Percentiles rank a stretch among this genome's conserved stretches.
Evolutionary conservation across 2,888 invertebrate genomes (phyloP).

Genomic region (Selenia dentaria): DNA sequence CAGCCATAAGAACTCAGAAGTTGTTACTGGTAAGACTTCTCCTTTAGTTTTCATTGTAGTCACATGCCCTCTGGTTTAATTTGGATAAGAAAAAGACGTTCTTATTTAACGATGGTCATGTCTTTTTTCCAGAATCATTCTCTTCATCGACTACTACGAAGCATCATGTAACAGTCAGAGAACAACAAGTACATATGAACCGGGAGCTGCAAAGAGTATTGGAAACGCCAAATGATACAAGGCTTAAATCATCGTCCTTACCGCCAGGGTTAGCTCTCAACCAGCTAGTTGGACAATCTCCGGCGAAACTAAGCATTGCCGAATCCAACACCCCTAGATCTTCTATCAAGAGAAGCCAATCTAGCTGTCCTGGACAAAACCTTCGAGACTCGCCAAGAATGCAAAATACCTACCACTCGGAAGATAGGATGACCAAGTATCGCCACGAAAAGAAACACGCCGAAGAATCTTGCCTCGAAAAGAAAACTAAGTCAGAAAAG

Average conservation of each 20-base stretch:
- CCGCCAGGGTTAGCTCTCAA: conserved; percentile 85
- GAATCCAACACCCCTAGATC: conserved; percentile 70
- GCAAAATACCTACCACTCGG: conserved; percentile 59
- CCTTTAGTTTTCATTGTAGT: too few relatives aligned
- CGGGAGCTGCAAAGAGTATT: conserved; percentile 69
- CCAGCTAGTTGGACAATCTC: conserved; percentile 75
- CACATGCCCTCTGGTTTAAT: too few relatives aligned
- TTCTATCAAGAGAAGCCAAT: conserved; percentile 79
- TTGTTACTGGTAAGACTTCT: conserved; percentile 69
- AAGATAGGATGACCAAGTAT: conserved; percentile 64
- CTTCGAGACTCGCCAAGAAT: conserved; percentile 65
- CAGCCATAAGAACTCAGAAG: conserved; percentile 71
- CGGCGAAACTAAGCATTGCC: conserved; percentile 80
- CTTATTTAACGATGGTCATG: neutral
- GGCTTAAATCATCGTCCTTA: conserved; percentile 86
- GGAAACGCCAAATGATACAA: conserved; percentile 77
- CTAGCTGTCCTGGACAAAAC: conserved; percentile 76
- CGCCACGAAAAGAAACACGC: conserved; percentile 68
- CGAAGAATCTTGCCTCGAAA: conserved; percentile 78
- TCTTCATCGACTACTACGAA: conserved; percentile 81
- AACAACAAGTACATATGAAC: conserved; percentile 67
- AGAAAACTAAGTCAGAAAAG: conserved; percentile 78
- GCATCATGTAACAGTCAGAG: conserved; percentile 69
- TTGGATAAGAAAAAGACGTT: too few relatives aligned
- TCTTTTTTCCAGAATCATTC: conserved; percentile 72